phyloP scores from a whole-genome alignment of 1,140 invertebrate species.

The Bicyclus anynana region DNA sequence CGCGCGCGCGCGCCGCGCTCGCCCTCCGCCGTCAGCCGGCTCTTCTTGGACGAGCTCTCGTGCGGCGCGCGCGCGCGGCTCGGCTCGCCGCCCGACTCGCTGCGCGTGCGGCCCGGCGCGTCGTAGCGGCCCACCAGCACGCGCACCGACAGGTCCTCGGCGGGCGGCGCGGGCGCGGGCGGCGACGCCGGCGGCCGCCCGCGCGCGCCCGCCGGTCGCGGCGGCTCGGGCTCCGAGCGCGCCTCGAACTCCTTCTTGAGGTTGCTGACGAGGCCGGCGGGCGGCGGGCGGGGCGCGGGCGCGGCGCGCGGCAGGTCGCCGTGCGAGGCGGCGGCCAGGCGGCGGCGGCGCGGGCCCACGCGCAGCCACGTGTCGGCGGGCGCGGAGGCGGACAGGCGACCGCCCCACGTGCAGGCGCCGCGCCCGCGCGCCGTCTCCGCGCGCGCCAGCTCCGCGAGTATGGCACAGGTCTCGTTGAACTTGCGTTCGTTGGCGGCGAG shows the following conservation, averaged over 20 bases:
- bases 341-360: constrained; percentile 64
- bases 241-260: constrained; percentile 92
- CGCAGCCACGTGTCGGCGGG: constrained; percentile 79
- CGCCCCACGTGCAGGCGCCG: constrained; percentile 54
- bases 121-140: constrained; percentile 85
- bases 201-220: constrained; percentile 29
- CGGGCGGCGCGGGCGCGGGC: constrained; percentile 30
- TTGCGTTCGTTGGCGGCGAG: constrained; percentile 55
- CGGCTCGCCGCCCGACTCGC: constrained; percentile 52
- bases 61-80: constrained; percentile 21
- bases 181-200: constrained; percentile 20
- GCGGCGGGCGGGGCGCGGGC: constrained; percentile 29
- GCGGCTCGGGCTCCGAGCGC: constrained; percentile 77
- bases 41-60: constrained; percentile 36
- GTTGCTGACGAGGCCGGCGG: constrained; percentile 82
- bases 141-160: constrained; percentile 85
- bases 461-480: constrained; percentile 72
- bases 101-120: constrained; percentile 38
- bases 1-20: constrained; percentile 29
- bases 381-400: constrained; percentile 80
- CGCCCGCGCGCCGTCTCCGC: constrained; percentile 45
- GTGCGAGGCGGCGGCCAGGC: constrained; percentile 46
- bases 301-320: constrained; percentile 52
- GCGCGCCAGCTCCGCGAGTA: constrained; percentile 65
- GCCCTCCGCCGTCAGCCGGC: constrained; percentile 27